Evolutionary conservation across 2,888 invertebrate species (phyloP), one percentile per base, ranked within the genome.

Genomic region (Marasmarcha lunaedactyla): DNA sequence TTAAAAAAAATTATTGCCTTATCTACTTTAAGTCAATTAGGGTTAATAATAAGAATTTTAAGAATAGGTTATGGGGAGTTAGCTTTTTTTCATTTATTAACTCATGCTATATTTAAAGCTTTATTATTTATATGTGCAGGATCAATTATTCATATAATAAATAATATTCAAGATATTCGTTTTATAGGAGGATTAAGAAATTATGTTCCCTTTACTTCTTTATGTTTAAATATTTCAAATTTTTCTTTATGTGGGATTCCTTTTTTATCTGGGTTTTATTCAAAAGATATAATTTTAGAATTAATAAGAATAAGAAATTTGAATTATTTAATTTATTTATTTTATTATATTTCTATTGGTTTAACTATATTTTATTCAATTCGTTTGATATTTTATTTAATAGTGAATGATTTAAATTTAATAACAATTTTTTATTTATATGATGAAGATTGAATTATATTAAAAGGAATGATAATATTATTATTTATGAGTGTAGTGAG

Each of bases 1-100:
- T 81, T 90, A 60, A 91, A 91, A 70, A 91, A 90, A 78, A 89
- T 90, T 87, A 89, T 92, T 89, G 91, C 90, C 59, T 78, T 90
- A 58, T 90, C 91, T 1, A 91, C 90, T 49, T 84, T 92, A 69
- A 91, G 90, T 1, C 91, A 92, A 60, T 77, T 92, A 61, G 90
- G 90, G 0, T 83, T 92, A 62, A 91, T 92, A 85, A 88, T 91
- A 65, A 85, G 86, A 70, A 81, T 85, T 71, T 78, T 90, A 64
- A 81, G 83, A 1, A 64, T 88, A 53, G 85, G 86, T 0, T 70
- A 83, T 44, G 56, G 59, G 47, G 64, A 83, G 44, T 77, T 90
- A 56, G 84, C 88, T 52, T 89, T 89, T 86, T 90, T 90, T 86
- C 90, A 91, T 86, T 69, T 90, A 59, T 71, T 90, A 61, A 87